These are phyloP conservation scores for Rhynchotus rufescens DNA, from an alignment of 2,797 vertebrate species.

Conservation along the genomic window DNA sequence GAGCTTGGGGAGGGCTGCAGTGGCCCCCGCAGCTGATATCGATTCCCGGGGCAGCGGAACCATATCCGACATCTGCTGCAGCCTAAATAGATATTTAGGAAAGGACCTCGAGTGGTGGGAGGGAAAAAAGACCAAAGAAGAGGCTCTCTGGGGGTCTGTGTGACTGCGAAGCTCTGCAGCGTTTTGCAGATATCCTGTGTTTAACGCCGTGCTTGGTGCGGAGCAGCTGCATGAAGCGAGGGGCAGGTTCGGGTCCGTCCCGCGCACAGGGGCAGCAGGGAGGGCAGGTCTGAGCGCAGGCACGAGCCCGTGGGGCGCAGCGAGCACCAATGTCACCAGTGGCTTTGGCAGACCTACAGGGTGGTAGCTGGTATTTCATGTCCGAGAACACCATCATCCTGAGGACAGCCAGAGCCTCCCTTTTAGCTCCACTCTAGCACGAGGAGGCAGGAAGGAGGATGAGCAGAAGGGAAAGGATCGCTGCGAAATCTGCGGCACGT, in stretches of 20 bases:
- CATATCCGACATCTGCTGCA: neutral
- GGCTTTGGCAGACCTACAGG: fast-evolving
- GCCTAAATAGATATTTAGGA: neutral
- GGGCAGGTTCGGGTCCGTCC: neutral
- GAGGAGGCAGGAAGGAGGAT: neutral
- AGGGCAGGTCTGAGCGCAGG: too few species aligned
- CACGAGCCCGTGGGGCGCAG: too few species aligned
- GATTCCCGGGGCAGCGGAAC: neutral
- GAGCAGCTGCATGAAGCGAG: neutral
- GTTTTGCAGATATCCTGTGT: fast-evolving
- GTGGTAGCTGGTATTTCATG: fast-evolving
- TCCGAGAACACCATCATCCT: neutral
- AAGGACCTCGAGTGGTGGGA: neutral
- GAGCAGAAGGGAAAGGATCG: too few species aligned
- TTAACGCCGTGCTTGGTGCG: fast-evolving
- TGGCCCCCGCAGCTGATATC: neutral
- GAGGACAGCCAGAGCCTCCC: neutral
- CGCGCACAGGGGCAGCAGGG: neutral
- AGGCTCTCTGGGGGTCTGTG: fast-evolving
- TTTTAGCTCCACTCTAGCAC: neutral
- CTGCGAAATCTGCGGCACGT: fast-evolving
- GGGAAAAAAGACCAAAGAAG: too few species aligned
- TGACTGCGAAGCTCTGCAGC: neutral
- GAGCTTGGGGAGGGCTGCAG: neutral
- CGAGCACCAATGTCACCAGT: too few species aligned